phyloP scores from a whole-genome alignment of 2,888 invertebrate genomes.

The Caradrina kadenii region DNA sequence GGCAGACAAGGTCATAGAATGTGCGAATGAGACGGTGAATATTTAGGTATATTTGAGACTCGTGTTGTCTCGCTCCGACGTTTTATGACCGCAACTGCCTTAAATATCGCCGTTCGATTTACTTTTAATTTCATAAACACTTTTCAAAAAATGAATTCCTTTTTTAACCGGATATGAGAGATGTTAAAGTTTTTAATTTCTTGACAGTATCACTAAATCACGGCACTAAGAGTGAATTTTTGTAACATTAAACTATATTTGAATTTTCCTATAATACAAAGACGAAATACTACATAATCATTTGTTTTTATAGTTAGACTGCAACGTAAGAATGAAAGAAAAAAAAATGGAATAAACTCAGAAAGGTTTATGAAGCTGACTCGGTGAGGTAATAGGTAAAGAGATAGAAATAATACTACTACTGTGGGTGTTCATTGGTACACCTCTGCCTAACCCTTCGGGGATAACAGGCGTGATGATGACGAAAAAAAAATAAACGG shows the following conservation, averaged over 20 bases:
- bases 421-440: too few relatives aligned
- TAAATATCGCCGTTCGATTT: not conserved
- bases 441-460: too few relatives aligned
- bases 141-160: not conserved
- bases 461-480: too few relatives aligned
- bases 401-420: too few relatives aligned
- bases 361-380: not conserved
- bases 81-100: conserved; percentile 1
- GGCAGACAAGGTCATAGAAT: not conserved
- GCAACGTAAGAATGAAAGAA: not conserved
- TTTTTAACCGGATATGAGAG: not conserved
- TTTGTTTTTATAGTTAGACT: conserved; percentile 13
- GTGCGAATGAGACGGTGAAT: not conserved
- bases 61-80: conserved; percentile 3
- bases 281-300: conserved; percentile 36
- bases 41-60: not conserved
- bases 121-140: not conserved
- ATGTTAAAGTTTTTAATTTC: not conserved
- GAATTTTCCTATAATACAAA: conserved; percentile 12
- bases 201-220: conserved; percentile 30
- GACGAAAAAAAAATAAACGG: too few relatives aligned
- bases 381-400: too few relatives aligned
- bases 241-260: conserved; percentile 26
- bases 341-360: not conserved
- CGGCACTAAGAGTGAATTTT: conserved; percentile 45